Evolutionary conservation across 2,888 invertebrate genomes (phyloP).

Genomic region (Pomacea canaliculata): DNA sequence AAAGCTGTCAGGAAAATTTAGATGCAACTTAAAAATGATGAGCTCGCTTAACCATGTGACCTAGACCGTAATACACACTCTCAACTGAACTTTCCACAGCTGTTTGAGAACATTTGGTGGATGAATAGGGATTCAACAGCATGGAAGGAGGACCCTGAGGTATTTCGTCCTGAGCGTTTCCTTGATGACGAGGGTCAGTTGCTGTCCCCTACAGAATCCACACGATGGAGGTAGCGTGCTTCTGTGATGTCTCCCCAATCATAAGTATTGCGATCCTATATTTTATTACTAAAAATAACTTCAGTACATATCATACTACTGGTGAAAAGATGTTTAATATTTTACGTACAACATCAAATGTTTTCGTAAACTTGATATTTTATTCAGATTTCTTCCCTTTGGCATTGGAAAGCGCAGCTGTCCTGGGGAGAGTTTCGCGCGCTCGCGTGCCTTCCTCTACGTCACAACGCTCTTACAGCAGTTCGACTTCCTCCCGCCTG

Average conservation of each 20-base stretch:
- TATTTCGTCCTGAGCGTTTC: constrained; percentile 39
- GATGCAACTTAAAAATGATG: too few relatives aligned
- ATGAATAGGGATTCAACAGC: constrained; percentile 31
- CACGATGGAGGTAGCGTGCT: constrained; percentile 33
- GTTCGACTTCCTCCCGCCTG: constrained; percentile 25
- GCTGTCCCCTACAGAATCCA: constrained; percentile 31
- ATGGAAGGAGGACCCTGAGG: constrained; percentile 40
- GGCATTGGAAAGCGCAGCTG: constrained; percentile 21
- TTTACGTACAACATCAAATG: too few relatives aligned
- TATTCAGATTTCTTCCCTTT: constrained; percentile 22
- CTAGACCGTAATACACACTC: not conserved
- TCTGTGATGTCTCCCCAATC: not conserved
- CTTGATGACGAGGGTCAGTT: constrained; percentile 34
- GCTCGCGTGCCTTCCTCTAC: constrained; percentile 23
- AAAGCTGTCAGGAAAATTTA: too few relatives aligned
- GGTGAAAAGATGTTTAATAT: too few relatives aligned
- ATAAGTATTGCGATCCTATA: too few relatives aligned
- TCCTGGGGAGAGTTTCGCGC: constrained; percentile 22
- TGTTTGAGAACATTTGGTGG: constrained; percentile 35
- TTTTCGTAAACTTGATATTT: too few relatives aligned
- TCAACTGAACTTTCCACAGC: not conserved
- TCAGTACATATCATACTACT: too few relatives aligned
- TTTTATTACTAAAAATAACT: too few relatives aligned
- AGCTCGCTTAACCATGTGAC: too few relatives aligned
- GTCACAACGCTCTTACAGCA: constrained; percentile 22